Evolutionary conservation across 2,888 invertebrate genomes (phyloP), one percentile per base, ranked within the genome.

Genomic region (Dryobotodes eremita): DNA sequence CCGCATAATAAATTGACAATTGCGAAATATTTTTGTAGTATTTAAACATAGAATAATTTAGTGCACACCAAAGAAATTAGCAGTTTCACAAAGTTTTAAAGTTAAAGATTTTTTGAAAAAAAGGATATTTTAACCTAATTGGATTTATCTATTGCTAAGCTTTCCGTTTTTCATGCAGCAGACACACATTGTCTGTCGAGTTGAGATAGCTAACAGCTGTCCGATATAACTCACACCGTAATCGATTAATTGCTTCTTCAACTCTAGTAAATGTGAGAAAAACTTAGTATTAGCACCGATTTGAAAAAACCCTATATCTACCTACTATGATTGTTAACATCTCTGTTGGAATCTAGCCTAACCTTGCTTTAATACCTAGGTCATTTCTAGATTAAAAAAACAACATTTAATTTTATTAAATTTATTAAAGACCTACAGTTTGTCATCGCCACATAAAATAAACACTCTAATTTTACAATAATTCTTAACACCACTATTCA

Each of bases 131-230:
- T 6, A 2, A n/a, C 65, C 10, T n/a, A 26, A 26, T 17, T 26
- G 20, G 11, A 46, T 57, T 57, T 17, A 42, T 42, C 42, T 20
- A 26, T 11, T 3, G 36, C 26, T 13, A 20, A 31, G n/a, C n/a
- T 26, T 26, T 20, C 13, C n/a, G 2, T 8, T 31, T 11, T 31
- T 23, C 31, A 31, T 50, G 26, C 13, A 23, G 20, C 20, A 31
- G 7, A 66, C n/a, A 59, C 15, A 78, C 15, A 61, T 31, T 79
- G 20, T 68, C 46, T 46, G 10, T n/a, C 10, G 8, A 79, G 53
- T 79, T 31, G 11, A 77, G 50, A 31, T 53, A 20, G 59, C 31
- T 26, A 71, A 79, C 77, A 79, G 61, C n/a, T 79, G 80, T 36
- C 26, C 4, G 3, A 36, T 78, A 46, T 26, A 79, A 61, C 53